Conservation (phyloP, 2,888 invertebrate genomes). For the Dynastes tityus region DNA sequence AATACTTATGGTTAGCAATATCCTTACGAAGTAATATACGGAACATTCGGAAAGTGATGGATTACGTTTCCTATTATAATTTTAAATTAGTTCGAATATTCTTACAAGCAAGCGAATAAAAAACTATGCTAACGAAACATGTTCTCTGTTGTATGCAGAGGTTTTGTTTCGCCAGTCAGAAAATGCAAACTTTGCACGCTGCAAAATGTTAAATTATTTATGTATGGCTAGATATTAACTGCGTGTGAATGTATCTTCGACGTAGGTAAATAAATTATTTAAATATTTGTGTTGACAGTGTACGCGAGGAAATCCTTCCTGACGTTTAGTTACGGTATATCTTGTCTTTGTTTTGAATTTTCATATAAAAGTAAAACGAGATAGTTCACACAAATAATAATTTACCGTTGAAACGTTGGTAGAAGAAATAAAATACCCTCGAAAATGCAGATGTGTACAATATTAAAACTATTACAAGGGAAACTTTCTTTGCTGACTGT, state of each 20-base stretch:
- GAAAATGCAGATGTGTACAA: background rate
- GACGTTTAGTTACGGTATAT: background rate
- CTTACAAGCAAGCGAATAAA: background rate
- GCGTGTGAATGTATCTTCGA: background rate
- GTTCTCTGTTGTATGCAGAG: background rate
- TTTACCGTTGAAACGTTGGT: background rate
- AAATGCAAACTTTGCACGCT: background rate
- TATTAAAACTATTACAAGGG: too few species aligned
- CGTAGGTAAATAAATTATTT: conserved; percentile 3
- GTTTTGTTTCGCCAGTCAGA: background rate
- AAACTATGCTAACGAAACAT: background rate
- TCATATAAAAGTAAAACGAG: background rate
- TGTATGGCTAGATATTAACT: conserved; percentile 5
- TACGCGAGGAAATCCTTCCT: background rate
- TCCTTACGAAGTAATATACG: background rate
- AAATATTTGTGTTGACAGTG: background rate
- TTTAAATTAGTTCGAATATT: conserved; percentile 33
- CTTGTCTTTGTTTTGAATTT: background rate
- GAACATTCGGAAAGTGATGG: conserved; percentile 27
- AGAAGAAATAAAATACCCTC: background rate
- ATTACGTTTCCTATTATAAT: conserved; percentile 35
- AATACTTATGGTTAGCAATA: background rate
- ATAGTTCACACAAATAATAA: background rate
- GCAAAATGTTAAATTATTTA: conserved; percentile 24
- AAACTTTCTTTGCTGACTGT: too few species aligned